These are phyloP conservation scores for Pachypeltis micranthus DNA, from an alignment of 1,140 invertebrate genomes.

Conservation along the genomic window DNA sequence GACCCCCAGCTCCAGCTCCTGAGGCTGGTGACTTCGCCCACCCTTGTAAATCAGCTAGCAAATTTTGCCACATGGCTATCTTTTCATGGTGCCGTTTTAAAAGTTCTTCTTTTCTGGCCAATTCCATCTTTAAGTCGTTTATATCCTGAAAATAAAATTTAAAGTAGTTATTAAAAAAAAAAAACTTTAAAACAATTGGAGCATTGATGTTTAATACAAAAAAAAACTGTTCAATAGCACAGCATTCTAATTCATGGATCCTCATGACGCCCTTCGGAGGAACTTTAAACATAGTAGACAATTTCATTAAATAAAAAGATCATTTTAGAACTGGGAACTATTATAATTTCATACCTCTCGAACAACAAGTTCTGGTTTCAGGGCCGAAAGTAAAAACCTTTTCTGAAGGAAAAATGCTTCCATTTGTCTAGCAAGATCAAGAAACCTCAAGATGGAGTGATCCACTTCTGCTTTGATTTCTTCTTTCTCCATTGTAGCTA, in stretches of 20 bases:
- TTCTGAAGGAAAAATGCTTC: conserved; percentile 91
- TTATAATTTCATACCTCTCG: conserved; percentile 50
- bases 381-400: conserved; percentile 71
- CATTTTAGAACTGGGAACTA: background rate
- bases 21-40: conserved; percentile 37
- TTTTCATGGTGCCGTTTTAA: conserved; percentile 83
- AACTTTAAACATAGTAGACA: background rate
- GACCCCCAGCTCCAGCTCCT: conserved; percentile 15
- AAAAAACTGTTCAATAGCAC: conserved; percentile 8
- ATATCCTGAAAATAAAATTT: conserved; percentile 47
- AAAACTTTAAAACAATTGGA: no score
- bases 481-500: conserved; percentile 63
- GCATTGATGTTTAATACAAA: no score
- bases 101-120: conserved; percentile 74
- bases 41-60: conserved; percentile 56
- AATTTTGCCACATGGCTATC: conserved; percentile 75
- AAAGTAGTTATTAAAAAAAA: no score
- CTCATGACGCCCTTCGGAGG: background rate
- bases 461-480: conserved; percentile 76
- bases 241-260: no score
- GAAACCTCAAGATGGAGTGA: conserved; percentile 66
- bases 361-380: conserved; percentile 82
- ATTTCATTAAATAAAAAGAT: no score
- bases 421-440: conserved; percentile 82
- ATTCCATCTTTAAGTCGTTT: conserved; percentile 66